Evolutionary conservation across 92 coral and sea anemone species (phyloP).

Genomic region (Porites cylindrica): DNA sequence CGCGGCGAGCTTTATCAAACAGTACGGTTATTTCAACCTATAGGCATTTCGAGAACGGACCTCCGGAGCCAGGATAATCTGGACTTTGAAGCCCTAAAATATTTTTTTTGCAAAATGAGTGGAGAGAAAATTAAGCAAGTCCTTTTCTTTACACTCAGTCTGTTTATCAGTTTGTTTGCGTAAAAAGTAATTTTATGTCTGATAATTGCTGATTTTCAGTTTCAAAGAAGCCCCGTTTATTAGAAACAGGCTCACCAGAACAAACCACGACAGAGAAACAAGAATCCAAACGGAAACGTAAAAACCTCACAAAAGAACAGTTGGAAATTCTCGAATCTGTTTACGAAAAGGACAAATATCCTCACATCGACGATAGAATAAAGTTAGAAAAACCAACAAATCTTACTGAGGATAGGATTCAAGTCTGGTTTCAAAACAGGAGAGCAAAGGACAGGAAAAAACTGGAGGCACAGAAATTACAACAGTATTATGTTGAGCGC

Average conservation of each 20-base stretch:
- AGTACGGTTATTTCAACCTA: too few relatives aligned
- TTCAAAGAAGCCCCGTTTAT: conserved; percentile 31
- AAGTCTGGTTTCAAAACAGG: conserved; percentile 90
- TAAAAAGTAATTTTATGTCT: background rate
- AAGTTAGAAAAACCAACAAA: conserved; percentile 70
- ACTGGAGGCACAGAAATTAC: conserved; percentile 37
- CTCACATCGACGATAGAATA: conserved; percentile 76
- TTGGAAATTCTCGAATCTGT: conserved; percentile 73
- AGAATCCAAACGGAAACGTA: conserved; percentile 68
- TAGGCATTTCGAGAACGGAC: too few relatives aligned
- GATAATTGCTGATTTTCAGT: background rate
- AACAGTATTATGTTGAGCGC: conserved; percentile 38
- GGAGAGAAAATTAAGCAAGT: background rate
- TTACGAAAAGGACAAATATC: conserved; percentile 73
- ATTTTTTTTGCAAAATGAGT: background rate
- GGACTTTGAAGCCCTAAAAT: too few relatives aligned
- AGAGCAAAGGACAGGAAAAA: conserved; percentile 84
- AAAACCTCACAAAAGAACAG: conserved; percentile 80
- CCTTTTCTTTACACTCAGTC: background rate
- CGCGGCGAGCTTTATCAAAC: too few relatives aligned
- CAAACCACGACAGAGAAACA: conserved; percentile 32
- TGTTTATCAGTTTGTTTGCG: background rate
- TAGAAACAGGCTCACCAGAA: conserved; percentile 25
- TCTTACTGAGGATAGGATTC: conserved; percentile 78
- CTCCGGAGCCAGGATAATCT: too few relatives aligned